phyloP scores from a whole-genome alignment of 1,140 invertebrate species.

The Stenopsyche tienmushanensis region DNA sequence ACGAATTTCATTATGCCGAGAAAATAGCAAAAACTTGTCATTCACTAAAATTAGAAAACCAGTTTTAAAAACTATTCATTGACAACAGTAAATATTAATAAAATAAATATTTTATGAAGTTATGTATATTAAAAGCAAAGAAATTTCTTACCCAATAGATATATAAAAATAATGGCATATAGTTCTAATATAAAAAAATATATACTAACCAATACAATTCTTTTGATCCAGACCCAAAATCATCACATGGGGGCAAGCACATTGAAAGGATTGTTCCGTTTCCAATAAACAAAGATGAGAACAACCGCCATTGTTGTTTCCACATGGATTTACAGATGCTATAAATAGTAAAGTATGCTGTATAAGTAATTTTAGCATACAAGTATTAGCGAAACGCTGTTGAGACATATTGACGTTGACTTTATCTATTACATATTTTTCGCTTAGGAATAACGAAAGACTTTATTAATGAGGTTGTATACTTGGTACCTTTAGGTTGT shows the following conservation, averaged over 20 bases:
- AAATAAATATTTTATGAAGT: no score
- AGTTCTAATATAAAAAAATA: conserved; percentile 11
- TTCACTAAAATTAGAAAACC: conserved; percentile 58
- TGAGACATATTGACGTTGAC: no score
- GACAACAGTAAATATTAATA: background rate
- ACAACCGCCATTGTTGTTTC: conserved; percentile 73
- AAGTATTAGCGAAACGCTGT: no score
- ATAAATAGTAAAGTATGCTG: conserved; percentile 34
- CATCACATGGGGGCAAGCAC: conserved; percentile 80
- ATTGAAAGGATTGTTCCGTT: conserved; percentile 62
- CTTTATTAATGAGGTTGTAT: background rate
- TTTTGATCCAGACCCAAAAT: conserved; percentile 62
- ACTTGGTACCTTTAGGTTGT: conserved; percentile 59
- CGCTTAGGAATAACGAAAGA: conserved; percentile 16
- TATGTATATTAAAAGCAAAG: background rate
- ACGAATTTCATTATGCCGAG: conserved; percentile 74
- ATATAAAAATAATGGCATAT: no score
- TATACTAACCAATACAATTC: conserved; percentile 66
- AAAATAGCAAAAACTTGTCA: conserved; percentile 75
- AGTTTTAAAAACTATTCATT: background rate
- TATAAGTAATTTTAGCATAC: no score
- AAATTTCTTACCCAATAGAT: background rate
- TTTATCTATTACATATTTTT: no score
- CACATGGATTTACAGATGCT: conserved; percentile 65
- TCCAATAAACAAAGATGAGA: conserved; percentile 73